Evolutionary conservation across 2,888 invertebrate genomes (phyloP).

Genomic region (Amphipoea lucens): DNA sequence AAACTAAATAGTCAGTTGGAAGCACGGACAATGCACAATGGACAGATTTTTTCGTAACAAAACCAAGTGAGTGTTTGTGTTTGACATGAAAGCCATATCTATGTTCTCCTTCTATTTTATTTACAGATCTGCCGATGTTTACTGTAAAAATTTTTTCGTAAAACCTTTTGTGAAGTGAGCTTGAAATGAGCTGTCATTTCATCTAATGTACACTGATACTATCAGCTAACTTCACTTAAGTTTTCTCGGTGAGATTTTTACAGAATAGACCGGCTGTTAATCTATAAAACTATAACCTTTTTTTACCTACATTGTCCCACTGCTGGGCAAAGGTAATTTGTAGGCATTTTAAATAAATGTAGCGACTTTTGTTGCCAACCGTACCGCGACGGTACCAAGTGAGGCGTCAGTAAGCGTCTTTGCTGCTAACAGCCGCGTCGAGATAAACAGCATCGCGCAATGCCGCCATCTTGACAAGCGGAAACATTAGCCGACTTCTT

Average conservation of each 20-base stretch:
- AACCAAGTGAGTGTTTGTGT: not conserved
- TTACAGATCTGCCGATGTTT: too few relatives aligned
- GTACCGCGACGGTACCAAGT: constrained; percentile 17
- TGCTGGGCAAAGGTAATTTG: not conserved
- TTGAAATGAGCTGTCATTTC: too few relatives aligned
- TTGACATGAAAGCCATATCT: too few relatives aligned
- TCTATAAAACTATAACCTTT: not conserved
- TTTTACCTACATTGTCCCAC: not conserved
- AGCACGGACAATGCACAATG: not conserved
- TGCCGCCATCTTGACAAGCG: constrained; percentile 56
- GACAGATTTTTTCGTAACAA: not conserved
- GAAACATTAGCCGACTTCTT: constrained; percentile 62
- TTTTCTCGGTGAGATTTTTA: not conserved
- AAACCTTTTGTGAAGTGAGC: too few relatives aligned
- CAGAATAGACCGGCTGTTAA: not conserved
- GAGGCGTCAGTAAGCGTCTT: constrained; percentile 37
- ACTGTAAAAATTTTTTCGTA: not conserved
- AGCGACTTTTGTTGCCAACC: not conserved
- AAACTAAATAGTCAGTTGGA: not conserved
- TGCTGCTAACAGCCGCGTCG: constrained; percentile 41
- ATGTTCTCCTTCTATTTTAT: not conserved
- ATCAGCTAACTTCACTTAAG: not conserved
- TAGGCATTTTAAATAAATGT: not conserved
- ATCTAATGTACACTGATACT: too few relatives aligned
- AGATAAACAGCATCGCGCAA: constrained; percentile 50